These are phyloP conservation scores for Epistrophe eligans DNA, from an alignment of 2,888 invertebrate genomes.

Conservation along the genomic window DNA sequence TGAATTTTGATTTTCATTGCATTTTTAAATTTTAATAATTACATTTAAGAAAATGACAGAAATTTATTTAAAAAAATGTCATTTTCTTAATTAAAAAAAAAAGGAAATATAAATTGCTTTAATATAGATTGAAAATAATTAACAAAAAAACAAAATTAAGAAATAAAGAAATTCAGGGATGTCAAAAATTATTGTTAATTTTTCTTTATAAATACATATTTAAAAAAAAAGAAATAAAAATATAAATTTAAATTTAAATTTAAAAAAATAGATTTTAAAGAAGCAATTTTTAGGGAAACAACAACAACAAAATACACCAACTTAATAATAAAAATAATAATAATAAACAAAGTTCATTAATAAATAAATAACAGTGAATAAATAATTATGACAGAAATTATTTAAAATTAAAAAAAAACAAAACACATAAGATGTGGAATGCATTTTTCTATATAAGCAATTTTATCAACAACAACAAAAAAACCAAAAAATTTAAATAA, in stretches of 20 bases:
- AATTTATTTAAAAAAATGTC: constrained; percentile 66
- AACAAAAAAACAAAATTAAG: constrained; percentile 9
- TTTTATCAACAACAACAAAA: constrained; percentile 58
- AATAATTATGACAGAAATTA: constrained; percentile 33
- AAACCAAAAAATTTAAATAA: constrained; percentile 41
- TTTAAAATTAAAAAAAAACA: constrained; percentile 37
- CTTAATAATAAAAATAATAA: constrained; percentile 10
- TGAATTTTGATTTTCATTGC: constrained; percentile 66
- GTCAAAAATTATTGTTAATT: constrained; percentile 56
- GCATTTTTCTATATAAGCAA: constrained; percentile 62
- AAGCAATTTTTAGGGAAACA: constrained; percentile 75
- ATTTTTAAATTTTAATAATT: constrained; percentile 37
- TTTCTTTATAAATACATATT: constrained; percentile 23
- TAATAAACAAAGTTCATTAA: neutral
- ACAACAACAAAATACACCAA: constrained; percentile 66
- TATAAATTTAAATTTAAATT: constrained; percentile 30
- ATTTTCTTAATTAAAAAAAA: constrained; percentile 47
- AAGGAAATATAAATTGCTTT: constrained; percentile 35
- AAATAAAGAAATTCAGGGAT: constrained; percentile 64
- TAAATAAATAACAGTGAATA: constrained; percentile 1
- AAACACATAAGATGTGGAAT: constrained; percentile 64
- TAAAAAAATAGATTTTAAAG: constrained; percentile 65
- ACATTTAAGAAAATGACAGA: constrained; percentile 58
- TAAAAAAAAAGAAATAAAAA: too few species aligned
- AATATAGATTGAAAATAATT: constrained; percentile 19